A percentile compares a stretch with the other conserved stretches of the same genome.
These are phyloP conservation scores for Uromys caudimaculatus DNA, from an alignment of 2,797 vertebrate species.

Conservation along the genomic window DNA sequence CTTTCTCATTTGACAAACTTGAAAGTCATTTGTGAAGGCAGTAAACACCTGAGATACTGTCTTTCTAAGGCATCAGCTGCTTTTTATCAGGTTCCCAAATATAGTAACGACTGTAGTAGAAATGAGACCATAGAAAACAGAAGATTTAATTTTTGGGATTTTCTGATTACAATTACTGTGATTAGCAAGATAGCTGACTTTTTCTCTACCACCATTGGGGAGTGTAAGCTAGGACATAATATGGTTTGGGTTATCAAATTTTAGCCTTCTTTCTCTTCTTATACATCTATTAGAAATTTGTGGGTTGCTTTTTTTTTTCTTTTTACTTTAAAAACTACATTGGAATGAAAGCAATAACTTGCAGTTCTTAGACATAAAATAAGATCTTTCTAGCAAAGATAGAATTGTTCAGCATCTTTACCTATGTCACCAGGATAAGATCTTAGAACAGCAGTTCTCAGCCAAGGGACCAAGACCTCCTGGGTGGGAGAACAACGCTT, in stretches of 20 bases:
- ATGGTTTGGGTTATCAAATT: background rate
- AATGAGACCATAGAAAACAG: slow-evolving; percentile 55
- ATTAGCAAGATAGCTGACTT: background rate
- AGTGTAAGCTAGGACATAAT: background rate
- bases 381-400: slow-evolving; percentile 13
- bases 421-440: background rate
- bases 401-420: slow-evolving; percentile 15
- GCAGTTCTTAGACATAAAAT: slow-evolving; percentile 1
- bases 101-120: slow-evolving; percentile 66
- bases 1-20: slow-evolving; percentile 8
- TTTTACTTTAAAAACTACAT: background rate
- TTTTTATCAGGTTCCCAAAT: background rate
- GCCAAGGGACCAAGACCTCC: background rate
- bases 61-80: slow-evolving; percentile 66
- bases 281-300: background rate
- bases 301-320: background rate
- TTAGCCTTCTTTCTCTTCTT: slow-evolving; percentile 25
- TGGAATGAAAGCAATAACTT: slow-evolving; percentile 12
- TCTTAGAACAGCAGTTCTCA: background rate
- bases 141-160: background rate
- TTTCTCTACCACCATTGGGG: background rate
- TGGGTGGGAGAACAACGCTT: background rate
- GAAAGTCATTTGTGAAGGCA: slow-evolving; percentile 71
- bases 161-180: background rate
- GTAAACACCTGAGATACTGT: slow-evolving; percentile 60